Evolutionary conservation across 2,797 vertebrate genomes (phyloP).

Genomic region (Enteromius paludinosus): DNA sequence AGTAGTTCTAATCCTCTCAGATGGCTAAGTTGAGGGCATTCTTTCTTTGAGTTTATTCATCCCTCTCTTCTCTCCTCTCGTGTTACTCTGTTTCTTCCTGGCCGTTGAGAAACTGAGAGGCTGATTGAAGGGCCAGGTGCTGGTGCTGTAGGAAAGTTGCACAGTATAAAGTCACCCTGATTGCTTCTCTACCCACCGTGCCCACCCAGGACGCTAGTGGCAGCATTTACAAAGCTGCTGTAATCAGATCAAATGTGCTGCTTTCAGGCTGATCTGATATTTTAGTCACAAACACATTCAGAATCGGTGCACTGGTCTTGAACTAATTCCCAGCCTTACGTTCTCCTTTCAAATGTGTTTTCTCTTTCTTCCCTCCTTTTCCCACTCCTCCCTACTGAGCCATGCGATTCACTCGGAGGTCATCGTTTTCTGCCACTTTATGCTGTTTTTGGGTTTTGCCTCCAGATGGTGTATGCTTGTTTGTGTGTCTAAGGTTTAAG

Average conservation of each 20-base stretch:
- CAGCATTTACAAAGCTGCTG: neutral
- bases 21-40: constrained; percentile 39
- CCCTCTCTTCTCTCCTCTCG: constrained; percentile 44
- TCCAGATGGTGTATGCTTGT: constrained; percentile 38
- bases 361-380: constrained; percentile 4
- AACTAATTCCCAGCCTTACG: neutral
- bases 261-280: constrained; percentile 11
- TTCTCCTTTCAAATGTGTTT: constrained; percentile 6
- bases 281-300: constrained; percentile 1
- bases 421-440: neutral
- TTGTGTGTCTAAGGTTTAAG: constrained; percentile 17
- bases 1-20: constrained; percentile 56
- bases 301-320: neutral
- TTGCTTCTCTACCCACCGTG: constrained; percentile 16
- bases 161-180: constrained; percentile 34
- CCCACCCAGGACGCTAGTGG: constrained; percentile 39
- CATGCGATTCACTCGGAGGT: constrained; percentile 9
- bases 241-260: constrained; percentile 14
- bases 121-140: constrained; percentile 56
- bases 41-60: constrained; percentile 58
- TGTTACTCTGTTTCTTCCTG: constrained; percentile 53
- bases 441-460: constrained; percentile 39
- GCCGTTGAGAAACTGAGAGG: constrained; percentile 49
- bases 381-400: neutral
- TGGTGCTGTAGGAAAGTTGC: constrained; percentile 35